Percentiles rank a stretch among this genome's conserved stretches.
Evolutionary conservation across 2,797 vertebrate species (phyloP).

Genomic region (Dromococcyx pavoninus): DNA sequence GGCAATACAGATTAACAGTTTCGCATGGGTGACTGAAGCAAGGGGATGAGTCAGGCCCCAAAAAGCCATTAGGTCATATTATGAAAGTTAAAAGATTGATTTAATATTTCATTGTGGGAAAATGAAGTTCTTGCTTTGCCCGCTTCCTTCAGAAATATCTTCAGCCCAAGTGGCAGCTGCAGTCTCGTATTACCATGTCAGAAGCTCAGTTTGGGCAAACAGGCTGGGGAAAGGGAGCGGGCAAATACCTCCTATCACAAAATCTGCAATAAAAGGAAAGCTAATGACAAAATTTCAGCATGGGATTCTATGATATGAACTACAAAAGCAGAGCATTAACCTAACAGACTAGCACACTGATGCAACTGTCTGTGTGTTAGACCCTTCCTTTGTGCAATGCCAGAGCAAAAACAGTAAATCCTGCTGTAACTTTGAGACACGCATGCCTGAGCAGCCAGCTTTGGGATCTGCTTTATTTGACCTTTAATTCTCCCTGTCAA

Average conservation of each 20-base stretch:
- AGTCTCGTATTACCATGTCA: background rate
- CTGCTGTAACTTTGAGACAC: background rate
- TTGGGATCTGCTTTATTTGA: background rate
- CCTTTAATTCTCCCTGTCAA: background rate
- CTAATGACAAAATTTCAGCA: background rate
- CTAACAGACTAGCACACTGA: background rate
- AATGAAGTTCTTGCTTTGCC: background rate
- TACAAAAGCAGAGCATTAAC: background rate
- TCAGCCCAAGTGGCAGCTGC: background rate
- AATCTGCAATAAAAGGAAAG: background rate
- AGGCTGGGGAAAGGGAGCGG: background rate
- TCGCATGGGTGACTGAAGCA: background rate
- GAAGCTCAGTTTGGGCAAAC: background rate
- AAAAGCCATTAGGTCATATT: background rate
- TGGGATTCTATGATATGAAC: background rate
- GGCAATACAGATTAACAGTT: background rate
- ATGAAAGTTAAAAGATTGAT: background rate
- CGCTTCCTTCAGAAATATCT: background rate
- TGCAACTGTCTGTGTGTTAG: background rate
- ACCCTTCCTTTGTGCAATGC: background rate
- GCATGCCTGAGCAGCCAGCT: background rate
- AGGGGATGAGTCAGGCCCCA: background rate
- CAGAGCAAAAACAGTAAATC: background rate
- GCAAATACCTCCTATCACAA: background rate
- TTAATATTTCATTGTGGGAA: background rate